phyloP scores from a whole-genome alignment of 2,797 vertebrate genomes.

The Ctenopoma multispine region DNA sequence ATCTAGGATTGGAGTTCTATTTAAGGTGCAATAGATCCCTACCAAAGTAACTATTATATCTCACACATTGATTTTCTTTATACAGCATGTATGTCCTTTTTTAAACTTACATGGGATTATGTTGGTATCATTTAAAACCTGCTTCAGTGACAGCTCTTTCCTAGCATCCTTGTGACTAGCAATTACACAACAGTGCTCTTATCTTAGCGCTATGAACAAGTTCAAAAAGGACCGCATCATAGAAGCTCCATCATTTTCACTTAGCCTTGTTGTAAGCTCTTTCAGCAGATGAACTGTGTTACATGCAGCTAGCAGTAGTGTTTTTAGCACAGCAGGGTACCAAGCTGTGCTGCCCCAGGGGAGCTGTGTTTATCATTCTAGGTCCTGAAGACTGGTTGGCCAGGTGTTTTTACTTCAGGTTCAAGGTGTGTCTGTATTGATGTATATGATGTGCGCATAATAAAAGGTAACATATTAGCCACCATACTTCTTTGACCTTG shows the following conservation, averaged over 20 bases:
- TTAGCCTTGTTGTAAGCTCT: slow-evolving; percentile 45
- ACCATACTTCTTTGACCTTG: slow-evolving; percentile 8
- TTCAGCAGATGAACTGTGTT: slow-evolving; percentile 54
- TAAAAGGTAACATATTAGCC: neutral
- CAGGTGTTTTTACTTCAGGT: slow-evolving; percentile 34
- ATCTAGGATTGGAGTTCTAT: neutral
- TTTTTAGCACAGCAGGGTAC: slow-evolving; percentile 48
- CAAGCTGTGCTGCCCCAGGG: slow-evolving; percentile 45
- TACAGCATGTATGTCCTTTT: neutral
- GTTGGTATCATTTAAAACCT: neutral
- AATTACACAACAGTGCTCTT: slow-evolving; percentile 1
- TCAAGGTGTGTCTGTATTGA: slow-evolving; percentile 12
- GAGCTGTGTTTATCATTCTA: slow-evolving; percentile 52
- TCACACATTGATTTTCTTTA: neutral
- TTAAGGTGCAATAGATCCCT: neutral
- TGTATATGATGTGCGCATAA: slow-evolving; percentile 19
- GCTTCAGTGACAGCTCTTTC: slow-evolving; percentile 5
- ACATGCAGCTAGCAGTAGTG: slow-evolving; percentile 52
- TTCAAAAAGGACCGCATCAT: slow-evolving; percentile 39
- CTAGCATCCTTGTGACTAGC: neutral
- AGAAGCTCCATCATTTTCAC: slow-evolving; percentile 33
- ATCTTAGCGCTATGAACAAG: slow-evolving; percentile 11
- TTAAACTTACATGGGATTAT: neutral
- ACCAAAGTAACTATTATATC: neutral
- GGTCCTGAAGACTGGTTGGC: slow-evolving; percentile 34